phyloP scores from a whole-genome alignment of 1,140 invertebrate genomes.

The Eurosta solidaginis region DNA sequence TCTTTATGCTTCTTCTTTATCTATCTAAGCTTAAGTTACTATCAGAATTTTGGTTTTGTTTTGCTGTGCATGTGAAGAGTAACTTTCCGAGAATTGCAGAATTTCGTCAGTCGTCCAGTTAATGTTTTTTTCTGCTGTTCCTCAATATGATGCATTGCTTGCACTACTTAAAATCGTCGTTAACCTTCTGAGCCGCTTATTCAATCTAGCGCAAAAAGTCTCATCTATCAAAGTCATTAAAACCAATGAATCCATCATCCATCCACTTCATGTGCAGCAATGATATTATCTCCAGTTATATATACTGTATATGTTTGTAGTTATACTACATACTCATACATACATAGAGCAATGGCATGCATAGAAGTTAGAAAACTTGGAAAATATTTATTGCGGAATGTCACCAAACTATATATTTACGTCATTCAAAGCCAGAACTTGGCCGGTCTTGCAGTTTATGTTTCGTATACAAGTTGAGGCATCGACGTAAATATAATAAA shows the following conservation, averaged over 20 bases:
- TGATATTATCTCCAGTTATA: background rate
- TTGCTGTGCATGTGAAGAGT: no score
- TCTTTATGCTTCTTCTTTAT: background rate
- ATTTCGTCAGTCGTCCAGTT: background rate
- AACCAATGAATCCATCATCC: constrained; percentile 15
- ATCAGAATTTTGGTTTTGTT: no score
- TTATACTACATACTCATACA: background rate
- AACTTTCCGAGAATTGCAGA: no score
- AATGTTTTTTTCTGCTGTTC: background rate
- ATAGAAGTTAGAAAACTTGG: background rate
- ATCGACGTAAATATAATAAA: no score
- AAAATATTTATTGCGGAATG: constrained; percentile 10
- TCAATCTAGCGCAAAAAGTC: background rate
- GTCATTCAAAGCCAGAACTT: background rate
- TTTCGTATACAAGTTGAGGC: no score
- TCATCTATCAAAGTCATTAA: background rate
- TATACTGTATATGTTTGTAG: background rate
- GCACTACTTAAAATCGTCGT: no score
- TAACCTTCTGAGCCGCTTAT: background rate
- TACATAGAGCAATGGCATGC: background rate
- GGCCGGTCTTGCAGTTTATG: no score
- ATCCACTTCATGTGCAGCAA: background rate
- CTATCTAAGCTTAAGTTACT: no score
- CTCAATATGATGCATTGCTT: no score
- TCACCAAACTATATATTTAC: background rate